Base-by-base conservation (phyloP, 2,113 vertebrate genomes). In the Polyodon spathula region DNA sequence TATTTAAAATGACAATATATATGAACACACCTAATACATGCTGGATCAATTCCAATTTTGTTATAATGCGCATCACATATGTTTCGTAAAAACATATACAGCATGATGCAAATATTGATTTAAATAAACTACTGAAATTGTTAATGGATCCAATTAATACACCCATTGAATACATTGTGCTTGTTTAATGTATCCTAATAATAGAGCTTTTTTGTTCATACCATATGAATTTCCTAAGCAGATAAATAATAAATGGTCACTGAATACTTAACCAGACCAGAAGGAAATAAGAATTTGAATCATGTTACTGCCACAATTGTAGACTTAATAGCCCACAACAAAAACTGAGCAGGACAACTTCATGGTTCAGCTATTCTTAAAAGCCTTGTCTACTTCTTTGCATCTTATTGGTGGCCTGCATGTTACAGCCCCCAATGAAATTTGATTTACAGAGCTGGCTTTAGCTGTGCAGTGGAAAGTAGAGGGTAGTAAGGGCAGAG, bases 331-430 rank as follows among this genome's bases (percentile, higher is more conserved):
- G 82, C 75, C 70, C 80, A 84, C 83, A 86, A 83, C 81, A 87
- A 86, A 90, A 83, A 74, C 77, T 86, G 84, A 86, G 77, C 79
- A 81, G 85, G 80, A 86, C 82, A 84, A 61, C 80, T 84, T 82
- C 78, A 84, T 72, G 85, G 85, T 86, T 89, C 86, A 89, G 56
- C 76, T 81, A 63, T 74, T 86, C 78, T 77, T 87, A 83, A 89
- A 87, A 87, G 81, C 75, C 80, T 64, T 77, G 84, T 82, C 80
- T 78, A 63, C 72, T 78, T 80, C 81, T 79, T 72, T 78, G 68
- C 74, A 83, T 78, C 79, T 86, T 85, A 81, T 84, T 64, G 0
- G 72, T 38, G 1, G 76, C 68, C 76, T 78, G 73, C 70, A 62
- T 77, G 65, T 69, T 76, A 76, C 74, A 71, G 76, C 69, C 78